Evolutionary conservation across 1,140 invertebrate genomes (phyloP).

Genomic region (Philopotamus ludificatus): DNA sequence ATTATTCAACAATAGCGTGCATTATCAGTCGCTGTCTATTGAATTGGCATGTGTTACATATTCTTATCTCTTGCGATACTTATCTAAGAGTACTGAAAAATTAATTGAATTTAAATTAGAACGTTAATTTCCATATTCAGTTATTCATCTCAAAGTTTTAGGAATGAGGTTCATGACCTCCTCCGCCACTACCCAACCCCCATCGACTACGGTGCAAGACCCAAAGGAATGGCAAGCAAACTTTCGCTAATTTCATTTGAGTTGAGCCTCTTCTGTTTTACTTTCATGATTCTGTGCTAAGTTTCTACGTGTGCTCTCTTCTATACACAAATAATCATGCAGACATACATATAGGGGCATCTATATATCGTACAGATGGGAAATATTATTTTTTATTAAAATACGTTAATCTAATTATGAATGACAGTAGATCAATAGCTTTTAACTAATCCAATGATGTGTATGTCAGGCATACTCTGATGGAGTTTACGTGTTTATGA

Average conservation of each 20-base stretch:
- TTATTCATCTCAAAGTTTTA: no score
- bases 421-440: background rate
- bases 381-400: background rate
- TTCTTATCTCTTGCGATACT: no score
- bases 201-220: background rate
- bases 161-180: no score
- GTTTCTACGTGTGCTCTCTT: slow-evolving; percentile 21
- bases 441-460: background rate
- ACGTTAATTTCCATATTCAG: no score
- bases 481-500: no score
- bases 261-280: slow-evolving; percentile 41
- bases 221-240: slow-evolving; percentile 35
- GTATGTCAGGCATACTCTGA: no score
- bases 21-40: no score
- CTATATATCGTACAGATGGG: background rate
- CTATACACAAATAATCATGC: slow-evolving; percentile 20
- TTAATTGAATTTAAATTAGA: no score
- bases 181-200: background rate
- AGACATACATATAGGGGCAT: background rate
- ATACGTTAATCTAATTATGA: background rate
- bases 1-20: no score
- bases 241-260: slow-evolving; percentile 42
- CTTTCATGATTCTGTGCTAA: slow-evolving; percentile 36
- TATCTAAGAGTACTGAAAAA: no score
- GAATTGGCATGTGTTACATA: no score